Percentiles rank a stretch among this genome's conserved stretches.
Conservation (phyloP, 2,888 invertebrate species). For the Drosophila borborema region DNA sequence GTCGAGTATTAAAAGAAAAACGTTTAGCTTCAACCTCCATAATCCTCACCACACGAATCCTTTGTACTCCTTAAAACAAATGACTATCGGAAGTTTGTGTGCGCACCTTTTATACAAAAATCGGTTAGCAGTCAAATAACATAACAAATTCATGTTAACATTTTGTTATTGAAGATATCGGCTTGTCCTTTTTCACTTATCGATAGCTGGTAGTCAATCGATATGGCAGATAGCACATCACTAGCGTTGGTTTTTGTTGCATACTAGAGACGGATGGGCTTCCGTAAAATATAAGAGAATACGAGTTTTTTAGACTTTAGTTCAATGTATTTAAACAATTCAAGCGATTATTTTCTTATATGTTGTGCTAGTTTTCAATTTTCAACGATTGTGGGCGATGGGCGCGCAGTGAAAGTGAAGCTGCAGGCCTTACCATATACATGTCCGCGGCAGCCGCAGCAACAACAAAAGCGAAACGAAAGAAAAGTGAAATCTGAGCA, state of each 20-base stretch:
- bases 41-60: not conserved
- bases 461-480: constrained; percentile 70
- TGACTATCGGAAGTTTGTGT: not conserved
- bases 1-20: not conserved
- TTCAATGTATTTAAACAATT: constrained; percentile 51
- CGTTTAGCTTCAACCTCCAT: not conserved
- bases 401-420: constrained; percentile 38
- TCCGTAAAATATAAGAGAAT: constrained; percentile 40
- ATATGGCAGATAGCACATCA: constrained; percentile 29
- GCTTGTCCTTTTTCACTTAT: constrained; percentile 4
- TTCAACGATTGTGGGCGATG: constrained; percentile 13
- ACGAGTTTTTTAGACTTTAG: constrained; percentile 17
- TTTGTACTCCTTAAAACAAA: not conserved
- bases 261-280: constrained; percentile 45
- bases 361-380: constrained; percentile 34
- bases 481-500: constrained; percentile 70
- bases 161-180: constrained; percentile 9
- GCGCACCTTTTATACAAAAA: not conserved
- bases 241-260: constrained; percentile 64
- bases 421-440: constrained; percentile 55
- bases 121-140: not conserved
- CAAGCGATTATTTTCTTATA: constrained; percentile 44
- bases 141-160: not conserved
- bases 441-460: constrained; percentile 59
- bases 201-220: constrained; percentile 22